Conservation (phyloP, 2,113 vertebrate genomes). For the Hassar affinis region DNA sequence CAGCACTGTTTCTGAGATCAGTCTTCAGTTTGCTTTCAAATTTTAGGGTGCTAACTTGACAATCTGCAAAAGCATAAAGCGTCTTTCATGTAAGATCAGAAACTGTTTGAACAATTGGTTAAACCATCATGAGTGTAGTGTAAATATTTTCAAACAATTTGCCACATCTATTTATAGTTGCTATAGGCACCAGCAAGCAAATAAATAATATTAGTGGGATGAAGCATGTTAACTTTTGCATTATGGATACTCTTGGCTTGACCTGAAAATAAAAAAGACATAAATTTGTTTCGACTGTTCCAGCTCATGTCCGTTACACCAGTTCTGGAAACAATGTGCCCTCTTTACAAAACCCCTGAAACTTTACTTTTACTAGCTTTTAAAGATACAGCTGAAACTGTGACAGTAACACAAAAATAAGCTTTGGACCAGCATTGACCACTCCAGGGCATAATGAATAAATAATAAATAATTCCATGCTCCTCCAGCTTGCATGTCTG, state of each 20-base stretch:
- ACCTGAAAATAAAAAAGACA: constrained; percentile 61
- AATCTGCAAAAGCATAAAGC: not conserved
- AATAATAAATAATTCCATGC: constrained; percentile 67
- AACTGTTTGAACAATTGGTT: not conserved
- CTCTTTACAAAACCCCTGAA: constrained; percentile 44
- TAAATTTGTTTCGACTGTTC: constrained; percentile 48
- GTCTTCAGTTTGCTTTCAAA: not conserved
- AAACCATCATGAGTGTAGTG: not conserved
- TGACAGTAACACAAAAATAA: constrained; percentile 67
- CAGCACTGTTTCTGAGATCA: not conserved
- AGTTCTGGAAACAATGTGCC: constrained; percentile 28
- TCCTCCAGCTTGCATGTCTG: constrained; percentile 54
- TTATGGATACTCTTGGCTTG: constrained; percentile 58
- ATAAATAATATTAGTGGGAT: constrained; percentile 52
- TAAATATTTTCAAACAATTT: not conserved
- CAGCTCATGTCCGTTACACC: constrained; percentile 35
- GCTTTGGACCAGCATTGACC: constrained; percentile 63
- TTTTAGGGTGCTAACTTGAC: not conserved
- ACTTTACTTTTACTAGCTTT: constrained; percentile 54
- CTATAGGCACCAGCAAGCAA: constrained; percentile 14
- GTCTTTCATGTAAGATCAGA: not conserved
- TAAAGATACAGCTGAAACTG: constrained; percentile 55
- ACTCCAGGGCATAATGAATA: constrained; percentile 72
- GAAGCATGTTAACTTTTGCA: constrained; percentile 51
- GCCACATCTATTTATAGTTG: constrained; percentile 28